These are phyloP conservation scores for Alouatta palliata DNA, from an alignment of 2,113 vertebrate genomes.

Conservation along the genomic window DNA sequence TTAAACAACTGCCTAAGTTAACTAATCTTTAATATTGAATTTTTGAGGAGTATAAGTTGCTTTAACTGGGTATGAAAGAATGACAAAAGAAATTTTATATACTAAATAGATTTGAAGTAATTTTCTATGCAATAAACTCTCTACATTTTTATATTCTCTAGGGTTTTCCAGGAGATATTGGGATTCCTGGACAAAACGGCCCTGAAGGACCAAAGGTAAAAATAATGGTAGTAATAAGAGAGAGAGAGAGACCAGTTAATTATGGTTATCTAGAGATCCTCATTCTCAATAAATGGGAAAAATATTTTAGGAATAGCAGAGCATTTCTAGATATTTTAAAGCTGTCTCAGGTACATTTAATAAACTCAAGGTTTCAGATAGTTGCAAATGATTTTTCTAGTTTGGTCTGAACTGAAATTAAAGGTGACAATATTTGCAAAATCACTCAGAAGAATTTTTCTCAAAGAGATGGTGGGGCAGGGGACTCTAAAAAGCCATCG, in stretches of 20 bases:
- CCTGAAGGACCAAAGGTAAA: constrained; percentile 95
- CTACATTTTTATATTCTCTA: constrained; percentile 76
- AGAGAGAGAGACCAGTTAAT: not conserved
- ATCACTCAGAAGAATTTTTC: not conserved
- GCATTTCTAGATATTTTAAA: not conserved
- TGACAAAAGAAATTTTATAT: not conserved
- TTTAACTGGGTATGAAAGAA: not conserved
- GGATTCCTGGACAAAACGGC: constrained; percentile 94
- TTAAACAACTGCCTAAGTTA: not conserved
- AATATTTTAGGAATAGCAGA: not conserved
- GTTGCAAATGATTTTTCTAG: constrained; percentile 21
- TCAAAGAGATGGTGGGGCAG: not conserved
- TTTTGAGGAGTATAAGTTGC: not conserved
- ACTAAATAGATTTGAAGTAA: not conserved
- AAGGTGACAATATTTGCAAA: not conserved
- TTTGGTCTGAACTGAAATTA: not conserved
- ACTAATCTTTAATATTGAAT: not conserved
- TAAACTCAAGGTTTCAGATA: not conserved
- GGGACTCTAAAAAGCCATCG: not conserved
- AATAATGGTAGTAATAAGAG: not conserved
- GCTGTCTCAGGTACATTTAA: not conserved
- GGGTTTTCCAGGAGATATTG: constrained; percentile 99
- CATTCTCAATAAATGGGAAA: not conserved
- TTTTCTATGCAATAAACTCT: constrained; percentile 32
- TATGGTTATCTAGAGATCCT: not conserved